Conservation (phyloP, 1,140 invertebrate species). For the Coenobita brevimanus region DNA sequence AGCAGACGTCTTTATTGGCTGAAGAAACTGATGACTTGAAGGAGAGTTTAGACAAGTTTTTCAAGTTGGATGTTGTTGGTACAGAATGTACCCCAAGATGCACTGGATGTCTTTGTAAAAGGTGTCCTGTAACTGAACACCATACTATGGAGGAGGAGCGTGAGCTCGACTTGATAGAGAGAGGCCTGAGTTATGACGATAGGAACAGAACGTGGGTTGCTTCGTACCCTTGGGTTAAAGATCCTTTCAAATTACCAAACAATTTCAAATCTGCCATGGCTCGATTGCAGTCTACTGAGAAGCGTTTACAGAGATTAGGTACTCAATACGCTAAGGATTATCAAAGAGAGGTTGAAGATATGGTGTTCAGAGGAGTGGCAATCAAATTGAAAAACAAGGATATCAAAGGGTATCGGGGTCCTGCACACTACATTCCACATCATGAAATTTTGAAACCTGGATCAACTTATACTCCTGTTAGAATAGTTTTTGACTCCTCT, state of each 20-base stretch:
- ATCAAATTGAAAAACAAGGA: not conserved
- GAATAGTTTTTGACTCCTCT: not conserved
- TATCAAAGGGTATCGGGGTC: not conserved
- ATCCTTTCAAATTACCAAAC: not conserved
- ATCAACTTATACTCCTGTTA: too few relatives aligned
- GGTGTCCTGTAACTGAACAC: too few relatives aligned
- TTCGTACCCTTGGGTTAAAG: too few relatives aligned
- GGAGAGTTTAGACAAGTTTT: not conserved
- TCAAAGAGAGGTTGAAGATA: too few relatives aligned
- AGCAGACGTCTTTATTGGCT: not conserved
- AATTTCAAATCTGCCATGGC: constrained; percentile 10
- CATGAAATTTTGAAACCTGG: constrained; percentile 1
- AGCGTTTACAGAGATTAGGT: too few relatives aligned
- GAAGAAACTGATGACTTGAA: not conserved
- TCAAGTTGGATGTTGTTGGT: too few relatives aligned
- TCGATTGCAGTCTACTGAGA: too few relatives aligned
- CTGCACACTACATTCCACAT: not conserved
- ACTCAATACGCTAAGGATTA: too few relatives aligned
- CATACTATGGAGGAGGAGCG: not conserved
- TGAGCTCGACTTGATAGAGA: too few relatives aligned
- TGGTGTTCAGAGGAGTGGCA: not conserved
- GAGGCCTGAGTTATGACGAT: too few relatives aligned
- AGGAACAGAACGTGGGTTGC: not conserved
- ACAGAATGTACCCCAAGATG: too few relatives aligned
- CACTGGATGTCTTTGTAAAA: too few relatives aligned